These are phyloP conservation scores for Automeris io DNA, from an alignment of 2,888 invertebrate genomes.

Conservation along the genomic window DNA sequence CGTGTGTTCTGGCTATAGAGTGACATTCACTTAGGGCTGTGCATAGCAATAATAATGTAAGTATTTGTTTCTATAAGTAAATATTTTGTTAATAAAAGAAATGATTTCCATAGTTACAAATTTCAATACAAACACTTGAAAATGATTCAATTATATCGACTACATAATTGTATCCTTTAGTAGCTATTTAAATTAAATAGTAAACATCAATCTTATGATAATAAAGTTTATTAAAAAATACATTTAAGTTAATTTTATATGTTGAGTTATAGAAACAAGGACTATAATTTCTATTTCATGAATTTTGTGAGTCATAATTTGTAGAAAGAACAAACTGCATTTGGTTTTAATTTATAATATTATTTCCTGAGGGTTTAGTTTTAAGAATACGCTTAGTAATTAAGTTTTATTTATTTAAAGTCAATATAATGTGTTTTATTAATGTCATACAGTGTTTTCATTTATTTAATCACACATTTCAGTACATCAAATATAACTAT, in stretches of 20 bases:
- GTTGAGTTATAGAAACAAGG: constrained; percentile 8
- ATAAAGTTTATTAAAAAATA: neutral
- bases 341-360: constrained; percentile 47
- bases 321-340: constrained; percentile 35
- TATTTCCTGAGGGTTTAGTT: constrained; percentile 42
- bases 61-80: constrained; percentile 6
- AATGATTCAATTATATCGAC: no score
- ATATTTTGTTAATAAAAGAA: no score
- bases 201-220: neutral
- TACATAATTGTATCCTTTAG: neutral
- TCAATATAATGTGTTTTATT: constrained; percentile 74
- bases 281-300: constrained; percentile 11
- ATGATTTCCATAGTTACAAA: neutral
- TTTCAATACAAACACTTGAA: no score
- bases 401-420: constrained; percentile 74
- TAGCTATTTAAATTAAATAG: neutral
- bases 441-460: constrained; percentile 36
- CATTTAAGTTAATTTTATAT: neutral
- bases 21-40: constrained; percentile 28
- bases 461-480: no score
- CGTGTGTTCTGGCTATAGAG: neutral
- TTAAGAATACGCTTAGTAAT: constrained; percentile 67
- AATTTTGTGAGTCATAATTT: constrained; percentile 31
- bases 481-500: no score
- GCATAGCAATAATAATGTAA: constrained; percentile 14